Base-by-base conservation (phyloP, 2,888 invertebrate species). In the Glaucopsyche alexis region DNA sequence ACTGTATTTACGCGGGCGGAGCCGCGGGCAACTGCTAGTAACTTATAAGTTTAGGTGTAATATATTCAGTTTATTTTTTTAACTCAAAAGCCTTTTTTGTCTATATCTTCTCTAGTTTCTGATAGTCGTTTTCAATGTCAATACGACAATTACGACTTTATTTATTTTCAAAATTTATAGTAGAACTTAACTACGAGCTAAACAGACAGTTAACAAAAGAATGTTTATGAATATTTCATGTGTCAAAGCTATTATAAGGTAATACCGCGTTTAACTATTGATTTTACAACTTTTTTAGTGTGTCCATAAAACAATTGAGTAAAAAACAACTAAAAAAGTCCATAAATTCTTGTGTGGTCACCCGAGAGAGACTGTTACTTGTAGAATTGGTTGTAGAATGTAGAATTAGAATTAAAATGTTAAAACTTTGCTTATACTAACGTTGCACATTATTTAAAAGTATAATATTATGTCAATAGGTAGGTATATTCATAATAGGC, bases 261-360 rank as follows among this genome's bases (percentile, higher is more conserved):
- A n/a, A 40, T 40, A 65, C 29, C 29, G 11, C 13, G 55, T 60
- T 52, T 52, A 16, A 52, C 65, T 38, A 65, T 38, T 40, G 65
- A 65, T 40, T 65, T 65, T 65, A 65, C 65, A 40, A 65, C 65
- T 40, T 65, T 38, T 64, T 40, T 40, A 65, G 14, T 65, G 16
- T 40, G 40, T 7, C 40, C 16, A 40, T 65, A 40, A 40, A 65
- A 65, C 40, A 65, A 65, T 65, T 65, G 40, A 40, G 40, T 40
- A 40, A n/a, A 65, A 65, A 14, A 38, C 40, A 40, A 38, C 64
- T 52, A 52, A 52, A 60, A 60, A 4, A 19, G 55, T 29, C 55
- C 11, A 60, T 60, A 29, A 60, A 60, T 19, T 13, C 19, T 29
- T 29, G 65, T 7, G 65, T 65, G 65, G 65, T 65, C 55, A 60